Conservation (phyloP, 2,888 invertebrate genomes). For the Sesamia inferens region DNA sequence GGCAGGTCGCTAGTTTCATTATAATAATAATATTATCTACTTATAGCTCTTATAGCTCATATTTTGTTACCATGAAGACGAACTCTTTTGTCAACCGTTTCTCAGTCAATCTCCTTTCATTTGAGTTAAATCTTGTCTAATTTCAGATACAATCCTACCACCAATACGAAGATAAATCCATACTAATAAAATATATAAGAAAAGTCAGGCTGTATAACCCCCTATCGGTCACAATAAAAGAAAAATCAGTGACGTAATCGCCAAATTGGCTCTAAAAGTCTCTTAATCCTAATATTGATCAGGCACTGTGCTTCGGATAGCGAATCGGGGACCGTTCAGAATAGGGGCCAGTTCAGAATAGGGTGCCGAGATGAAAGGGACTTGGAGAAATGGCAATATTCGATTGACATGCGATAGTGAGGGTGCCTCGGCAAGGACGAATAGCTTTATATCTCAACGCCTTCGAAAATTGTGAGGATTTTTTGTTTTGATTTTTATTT, state of each 20-base stretch:
- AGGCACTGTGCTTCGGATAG: slow-evolving; percentile 55
- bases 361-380: slow-evolving; percentile 64
- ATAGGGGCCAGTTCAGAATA: slow-evolving; percentile 40
- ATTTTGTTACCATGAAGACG: neutral
- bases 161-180: neutral
- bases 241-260: slow-evolving; percentile 57
- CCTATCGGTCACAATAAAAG: slow-evolving; percentile 52
- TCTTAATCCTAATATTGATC: slow-evolving; percentile 60
- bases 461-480: slow-evolving; percentile 13
- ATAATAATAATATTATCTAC: neutral
- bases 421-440: slow-evolving; percentile 23
- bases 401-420: slow-evolving; percentile 59
- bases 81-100: neutral
- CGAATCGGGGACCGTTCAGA: slow-evolving; percentile 35
- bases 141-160: neutral
- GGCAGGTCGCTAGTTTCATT: too few relatives aligned
- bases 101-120: neutral
- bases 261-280: slow-evolving; percentile 63
- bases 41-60: neutral
- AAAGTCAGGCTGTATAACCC: slow-evolving; percentile 8
- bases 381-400: slow-evolving; percentile 58
- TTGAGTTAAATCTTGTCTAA: neutral
- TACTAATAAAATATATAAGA: neutral
- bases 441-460: slow-evolving; percentile 42
- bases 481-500: slow-evolving; percentile 8